phyloP scores from a whole-genome alignment of 2,797 vertebrate genomes.

The Alfaro cultratus region DNA sequence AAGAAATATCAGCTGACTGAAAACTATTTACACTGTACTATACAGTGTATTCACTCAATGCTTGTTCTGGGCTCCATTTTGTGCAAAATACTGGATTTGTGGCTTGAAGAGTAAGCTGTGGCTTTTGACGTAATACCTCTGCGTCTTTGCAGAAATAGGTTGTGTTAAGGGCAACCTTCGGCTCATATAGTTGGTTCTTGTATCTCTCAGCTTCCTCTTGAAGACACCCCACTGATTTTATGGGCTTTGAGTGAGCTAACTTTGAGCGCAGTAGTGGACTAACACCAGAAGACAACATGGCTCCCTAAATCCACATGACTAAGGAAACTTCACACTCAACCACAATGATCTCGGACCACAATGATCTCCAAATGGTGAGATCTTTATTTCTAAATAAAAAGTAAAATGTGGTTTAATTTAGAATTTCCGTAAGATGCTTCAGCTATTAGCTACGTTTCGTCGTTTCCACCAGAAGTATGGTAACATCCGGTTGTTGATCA shows the following conservation, averaged over 20 bases:
- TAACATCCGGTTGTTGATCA: too few species aligned
- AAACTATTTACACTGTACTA: background rate
- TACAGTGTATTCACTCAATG: background rate
- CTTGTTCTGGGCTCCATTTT: background rate
- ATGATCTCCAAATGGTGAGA: too few species aligned
- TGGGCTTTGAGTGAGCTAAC: background rate
- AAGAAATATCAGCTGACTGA: background rate
- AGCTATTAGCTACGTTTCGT: too few species aligned
- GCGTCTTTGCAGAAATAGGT: background rate
- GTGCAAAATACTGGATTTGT: background rate
- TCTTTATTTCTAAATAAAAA: too few species aligned
- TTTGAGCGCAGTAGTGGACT: background rate
- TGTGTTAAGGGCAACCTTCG: background rate
- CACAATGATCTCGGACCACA: background rate
- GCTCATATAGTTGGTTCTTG: background rate
- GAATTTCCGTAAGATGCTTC: too few species aligned
- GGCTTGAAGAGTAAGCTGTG: background rate
- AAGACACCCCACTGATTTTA: background rate
- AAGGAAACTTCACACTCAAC: background rate
- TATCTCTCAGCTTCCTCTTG: background rate
- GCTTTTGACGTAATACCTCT: background rate
- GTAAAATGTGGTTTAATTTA: too few species aligned
- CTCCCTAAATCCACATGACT: background rate
- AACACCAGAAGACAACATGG: background rate
- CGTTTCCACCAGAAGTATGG: too few species aligned